Conservation (phyloP, 1,140 invertebrate species). For the Plutomurus gul region DNA sequence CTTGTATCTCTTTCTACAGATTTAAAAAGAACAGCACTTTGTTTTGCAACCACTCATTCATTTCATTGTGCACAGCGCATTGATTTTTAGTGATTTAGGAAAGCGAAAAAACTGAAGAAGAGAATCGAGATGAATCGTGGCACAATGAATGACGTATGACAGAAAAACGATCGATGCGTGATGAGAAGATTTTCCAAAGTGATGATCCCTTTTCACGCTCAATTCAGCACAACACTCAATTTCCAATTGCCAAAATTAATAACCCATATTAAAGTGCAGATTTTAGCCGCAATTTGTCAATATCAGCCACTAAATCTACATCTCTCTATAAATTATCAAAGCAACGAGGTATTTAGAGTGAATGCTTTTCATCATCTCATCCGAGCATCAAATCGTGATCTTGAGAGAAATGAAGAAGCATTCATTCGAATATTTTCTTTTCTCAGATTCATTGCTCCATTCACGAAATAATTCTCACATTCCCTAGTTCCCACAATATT, state of each 20-base stretch:
- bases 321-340: not conserved
- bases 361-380: too few species aligned
- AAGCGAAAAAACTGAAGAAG: not conserved
- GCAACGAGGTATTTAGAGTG: too few species aligned
- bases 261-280: not conserved
- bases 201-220: slow-evolving; percentile 11
- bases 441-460: too few species aligned
- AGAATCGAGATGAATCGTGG: slow-evolving; percentile 1
- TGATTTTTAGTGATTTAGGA: slow-evolving; percentile 7
- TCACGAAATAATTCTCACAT: too few species aligned
- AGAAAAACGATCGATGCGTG: slow-evolving; percentile 20
- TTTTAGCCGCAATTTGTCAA: not conserved
- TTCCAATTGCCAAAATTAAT: slow-evolving; percentile 2
- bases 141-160: slow-evolving; percentile 20
- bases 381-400: too few species aligned
- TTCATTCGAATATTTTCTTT: too few species aligned
- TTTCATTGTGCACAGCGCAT: not conserved
- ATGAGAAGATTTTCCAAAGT: slow-evolving; percentile 14
- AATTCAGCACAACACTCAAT: not conserved
- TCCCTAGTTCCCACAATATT: too few species aligned
- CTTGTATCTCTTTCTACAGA: too few species aligned
- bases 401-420: too few species aligned
- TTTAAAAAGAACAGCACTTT: too few species aligned
- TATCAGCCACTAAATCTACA: not conserved
- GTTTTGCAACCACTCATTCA: too few species aligned